These are phyloP conservation scores for Anas platyrhynchos DNA, from an alignment of 2,113 vertebrate genomes.

Conservation along the genomic window DNA sequence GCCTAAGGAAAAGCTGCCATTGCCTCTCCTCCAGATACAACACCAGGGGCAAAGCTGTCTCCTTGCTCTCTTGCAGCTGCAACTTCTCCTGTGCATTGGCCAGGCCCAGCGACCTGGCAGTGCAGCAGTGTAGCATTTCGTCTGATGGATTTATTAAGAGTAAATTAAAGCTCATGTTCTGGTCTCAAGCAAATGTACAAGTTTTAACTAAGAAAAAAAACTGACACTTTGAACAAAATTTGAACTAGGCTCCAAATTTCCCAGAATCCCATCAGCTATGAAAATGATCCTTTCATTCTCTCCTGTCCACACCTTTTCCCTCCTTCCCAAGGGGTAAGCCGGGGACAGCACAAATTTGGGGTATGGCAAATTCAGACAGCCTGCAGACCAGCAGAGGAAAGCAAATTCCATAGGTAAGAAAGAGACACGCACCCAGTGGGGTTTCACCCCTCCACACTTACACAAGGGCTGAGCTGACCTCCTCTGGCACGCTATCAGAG, in stretches of 20 bases:
- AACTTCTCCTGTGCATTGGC: not conserved
- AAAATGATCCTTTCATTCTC: not conserved
- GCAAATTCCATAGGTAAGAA: not conserved
- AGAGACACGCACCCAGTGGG: not conserved
- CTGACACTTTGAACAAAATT: not conserved
- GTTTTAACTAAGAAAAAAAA: not conserved
- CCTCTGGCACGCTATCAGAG: not conserved
- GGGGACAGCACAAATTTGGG: not conserved
- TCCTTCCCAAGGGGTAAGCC: not conserved
- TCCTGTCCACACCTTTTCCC: not conserved
- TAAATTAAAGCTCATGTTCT: not conserved
- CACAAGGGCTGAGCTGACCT: not conserved
- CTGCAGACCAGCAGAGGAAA: not conserved
- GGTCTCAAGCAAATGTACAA: not conserved
- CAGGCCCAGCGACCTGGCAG: not conserved
- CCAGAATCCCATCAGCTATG: not conserved
- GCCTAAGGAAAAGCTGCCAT: not conserved
- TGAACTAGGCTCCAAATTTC: not conserved
- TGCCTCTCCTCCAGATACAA: not conserved
- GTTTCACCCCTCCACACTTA: not conserved
- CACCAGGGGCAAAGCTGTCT: not conserved
- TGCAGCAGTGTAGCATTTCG: not conserved
- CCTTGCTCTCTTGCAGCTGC: not conserved
- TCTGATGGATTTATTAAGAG: not conserved
- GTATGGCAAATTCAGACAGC: not conserved